Conservation (phyloP, 1,140 invertebrate species). For the Aleiodes sp. region DNA sequence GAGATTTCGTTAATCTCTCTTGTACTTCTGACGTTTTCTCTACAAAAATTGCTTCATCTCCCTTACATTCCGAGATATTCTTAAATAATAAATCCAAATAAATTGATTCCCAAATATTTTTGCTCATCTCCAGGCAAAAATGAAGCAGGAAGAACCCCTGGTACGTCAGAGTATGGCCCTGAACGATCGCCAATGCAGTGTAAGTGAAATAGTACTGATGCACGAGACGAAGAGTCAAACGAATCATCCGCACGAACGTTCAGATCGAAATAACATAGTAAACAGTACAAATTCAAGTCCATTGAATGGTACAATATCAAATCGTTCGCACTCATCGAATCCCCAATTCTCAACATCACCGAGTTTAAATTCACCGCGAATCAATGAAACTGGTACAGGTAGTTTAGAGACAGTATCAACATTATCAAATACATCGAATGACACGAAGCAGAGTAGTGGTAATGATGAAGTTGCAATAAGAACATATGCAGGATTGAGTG, state of each 20-base stretch:
- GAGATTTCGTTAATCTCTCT: too few species aligned
- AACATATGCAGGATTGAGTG: conserved; percentile 70
- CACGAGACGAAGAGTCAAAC: conserved; percentile 56
- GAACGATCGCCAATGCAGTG: conserved; percentile 59
- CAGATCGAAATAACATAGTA: conserved; percentile 26
- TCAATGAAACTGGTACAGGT: conserved; percentile 42
- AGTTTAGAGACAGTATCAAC: conserved; percentile 53
- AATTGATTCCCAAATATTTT: conserved; percentile 4
- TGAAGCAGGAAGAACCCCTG: conserved; percentile 51
- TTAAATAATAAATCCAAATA: background rate
- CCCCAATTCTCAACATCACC: conserved; percentile 37
- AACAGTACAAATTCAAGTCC: conserved; percentile 35
- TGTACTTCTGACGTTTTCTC: too few species aligned
- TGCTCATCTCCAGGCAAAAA: conserved; percentile 45
- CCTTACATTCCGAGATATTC: too few species aligned
- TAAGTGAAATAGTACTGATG: conserved; percentile 62
- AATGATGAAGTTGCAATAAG: conserved; percentile 67
- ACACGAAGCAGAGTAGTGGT: conserved; percentile 54
- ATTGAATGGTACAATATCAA: conserved; percentile 38
- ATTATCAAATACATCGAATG: conserved; percentile 54
- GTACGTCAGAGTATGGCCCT: conserved; percentile 60
- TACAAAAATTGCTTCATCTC: background rate
- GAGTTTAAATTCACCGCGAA: conserved; percentile 43
- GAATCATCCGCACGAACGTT: conserved; percentile 35
- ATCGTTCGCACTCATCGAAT: conserved; percentile 31